Evolutionary conservation across 2,113 vertebrate species (phyloP), one percentile per base, ranked within the genome.

Genomic region (Corvus hawaiiensis): DNA sequence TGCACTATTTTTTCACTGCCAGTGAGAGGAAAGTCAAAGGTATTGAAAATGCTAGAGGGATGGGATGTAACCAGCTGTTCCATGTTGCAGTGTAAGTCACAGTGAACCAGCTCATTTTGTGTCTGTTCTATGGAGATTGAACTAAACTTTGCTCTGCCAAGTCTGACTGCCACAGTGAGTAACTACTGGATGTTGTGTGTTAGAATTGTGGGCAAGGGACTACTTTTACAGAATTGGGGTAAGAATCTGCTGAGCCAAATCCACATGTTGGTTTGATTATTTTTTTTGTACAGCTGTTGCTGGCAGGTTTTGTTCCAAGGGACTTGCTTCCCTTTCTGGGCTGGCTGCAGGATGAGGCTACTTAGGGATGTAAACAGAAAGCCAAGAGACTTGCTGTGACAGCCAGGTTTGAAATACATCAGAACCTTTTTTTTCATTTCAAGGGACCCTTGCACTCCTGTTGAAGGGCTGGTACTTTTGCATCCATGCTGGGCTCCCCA

Each of bases 1-100:
- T 92, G 92, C 78, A 94, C 91, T 95, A 14, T 90, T 93, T 72
- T 87, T 93, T 93, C 78, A 92, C 67, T 96, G 80, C 67, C 86
- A 62, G 23, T 61, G 56, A 94, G 84, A 95, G 85, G 78, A 64
- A 89, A 77, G 93, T 84, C 62, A 46, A 49, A 74, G 84, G 51
- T 86, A 63, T 79, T 41, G 85, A 52, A 93, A 87, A 88, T 71
- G 86, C 69, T 87, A 3, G n/a, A 77, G 61, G 68, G 62, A 77
- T 19, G 64, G 83, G 82, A n/a, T 56, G 74, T 59, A 37, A 92
- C 28, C 55, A 96, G 83, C 84, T 61, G 64, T 69, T 96, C 56
- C 61, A 4, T 67, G 91, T 44, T 80, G 54, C 84, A 88, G 76
- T 32, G 81, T 93, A 35, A 58, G 80, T 76, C 96, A 22, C 48